phyloP scores from a whole-genome alignment of 2,888 invertebrate genomes.

The Diplolepis rosae region DNA sequence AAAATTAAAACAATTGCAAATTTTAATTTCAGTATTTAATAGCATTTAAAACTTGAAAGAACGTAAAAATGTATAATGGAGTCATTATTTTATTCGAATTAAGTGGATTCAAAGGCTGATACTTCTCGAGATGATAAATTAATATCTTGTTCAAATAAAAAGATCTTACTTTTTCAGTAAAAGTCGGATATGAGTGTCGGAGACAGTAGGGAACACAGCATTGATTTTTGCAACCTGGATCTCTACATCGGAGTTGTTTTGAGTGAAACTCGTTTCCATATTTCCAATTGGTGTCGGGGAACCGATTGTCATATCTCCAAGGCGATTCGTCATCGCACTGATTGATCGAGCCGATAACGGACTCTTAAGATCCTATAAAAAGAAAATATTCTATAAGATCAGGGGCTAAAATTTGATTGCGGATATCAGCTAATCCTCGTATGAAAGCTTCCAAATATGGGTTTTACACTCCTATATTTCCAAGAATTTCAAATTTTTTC shows the following conservation, averaged over 20 bases:
- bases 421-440: too few relatives aligned
- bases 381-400: neutral
- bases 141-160: neutral
- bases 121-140: too few relatives aligned
- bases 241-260: conserved; percentile 81
- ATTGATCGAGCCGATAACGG: conserved; percentile 68
- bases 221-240: conserved; percentile 86
- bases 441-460: too few relatives aligned
- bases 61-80: too few relatives aligned
- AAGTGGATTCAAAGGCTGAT: neutral
- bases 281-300: conserved; percentile 68
- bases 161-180: conserved; percentile 89
- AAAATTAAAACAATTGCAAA: too few relatives aligned
- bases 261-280: conserved; percentile 78
- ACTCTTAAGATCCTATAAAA: conserved; percentile 68
- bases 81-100: neutral
- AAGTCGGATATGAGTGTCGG: conserved; percentile 90
- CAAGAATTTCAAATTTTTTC: too few relatives aligned
- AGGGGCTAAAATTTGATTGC: too few relatives aligned
- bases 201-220: conserved; percentile 92
- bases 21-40: too few relatives aligned
- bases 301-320: conserved; percentile 70
- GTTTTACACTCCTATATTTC: too few relatives aligned
- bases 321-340: conserved; percentile 68
- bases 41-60: too few relatives aligned